Evolutionary conservation across 2,888 invertebrate species (phyloP).

Genomic region (Chorisops tibialis): DNA sequence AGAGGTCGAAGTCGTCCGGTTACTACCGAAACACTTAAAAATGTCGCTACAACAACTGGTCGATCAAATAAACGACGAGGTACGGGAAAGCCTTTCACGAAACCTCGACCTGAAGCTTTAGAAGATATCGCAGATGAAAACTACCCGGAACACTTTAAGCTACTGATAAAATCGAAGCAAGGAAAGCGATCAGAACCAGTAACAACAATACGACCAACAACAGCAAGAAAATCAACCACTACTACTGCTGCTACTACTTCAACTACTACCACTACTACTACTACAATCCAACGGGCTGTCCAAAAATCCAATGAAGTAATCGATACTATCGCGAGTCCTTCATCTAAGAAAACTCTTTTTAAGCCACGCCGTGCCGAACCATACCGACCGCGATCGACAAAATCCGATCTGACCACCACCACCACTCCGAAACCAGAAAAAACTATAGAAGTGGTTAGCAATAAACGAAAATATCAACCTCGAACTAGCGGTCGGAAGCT

Average conservation of each 20-base stretch:
- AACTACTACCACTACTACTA: neutral
- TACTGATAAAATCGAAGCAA: constrained; percentile 60
- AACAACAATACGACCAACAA: constrained; percentile 5
- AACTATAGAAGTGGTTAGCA: neutral
- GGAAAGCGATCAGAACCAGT: constrained; percentile 9
- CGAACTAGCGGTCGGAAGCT: neutral
- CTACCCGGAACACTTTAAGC: constrained; percentile 64
- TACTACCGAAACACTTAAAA: constrained; percentile 30
- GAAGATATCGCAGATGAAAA: constrained; percentile 63
- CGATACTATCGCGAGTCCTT: constrained; percentile 22
- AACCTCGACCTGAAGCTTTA: constrained; percentile 35
- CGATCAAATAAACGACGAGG: constrained; percentile 31
- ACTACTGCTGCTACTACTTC: constrained; percentile 9
- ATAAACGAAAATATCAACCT: neutral
- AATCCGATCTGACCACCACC: constrained; percentile 7
- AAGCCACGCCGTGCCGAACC: constrained; percentile 35
- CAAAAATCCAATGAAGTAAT: constrained; percentile 29
- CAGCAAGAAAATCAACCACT: constrained; percentile 2
- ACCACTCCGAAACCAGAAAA: constrained; percentile 15
- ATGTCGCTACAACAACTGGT: constrained; percentile 32
- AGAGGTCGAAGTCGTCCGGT: constrained; percentile 15
- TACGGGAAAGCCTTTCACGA: constrained; percentile 25
- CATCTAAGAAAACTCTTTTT: constrained; percentile 29
- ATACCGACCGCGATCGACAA: constrained; percentile 34
- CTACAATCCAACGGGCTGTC: neutral